These are phyloP conservation scores for Dynastes grantii DNA, from an alignment of 2,888 invertebrate genomes.

Conservation along the genomic window DNA sequence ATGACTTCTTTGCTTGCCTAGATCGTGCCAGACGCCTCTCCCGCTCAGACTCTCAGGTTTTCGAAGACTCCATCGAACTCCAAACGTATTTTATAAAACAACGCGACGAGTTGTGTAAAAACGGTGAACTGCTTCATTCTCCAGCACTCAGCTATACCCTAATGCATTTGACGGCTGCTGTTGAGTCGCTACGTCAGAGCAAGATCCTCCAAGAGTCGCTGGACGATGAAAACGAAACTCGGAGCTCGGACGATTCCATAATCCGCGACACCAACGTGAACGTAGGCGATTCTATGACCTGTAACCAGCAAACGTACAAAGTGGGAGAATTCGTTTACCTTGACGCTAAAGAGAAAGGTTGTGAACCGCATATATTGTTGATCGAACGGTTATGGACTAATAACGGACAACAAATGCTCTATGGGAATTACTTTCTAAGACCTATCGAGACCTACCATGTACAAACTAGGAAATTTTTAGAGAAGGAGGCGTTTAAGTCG, in stretches of 20 bases:
- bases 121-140: conserved; percentile 85
- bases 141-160: conserved; percentile 89
- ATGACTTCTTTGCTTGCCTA: conserved; percentile 95
- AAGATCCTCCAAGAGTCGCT: conserved; percentile 85
- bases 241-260: conserved; percentile 71
- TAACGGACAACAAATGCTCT: conserved; percentile 87
- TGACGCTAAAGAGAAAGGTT: conserved; percentile 76
- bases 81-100: conserved; percentile 92
- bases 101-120: conserved; percentile 81
- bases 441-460: conserved; percentile 98
- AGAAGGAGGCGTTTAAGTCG: conserved; percentile 94
- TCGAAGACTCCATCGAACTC: conserved; percentile 95
- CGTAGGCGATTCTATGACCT: conserved; percentile 77
- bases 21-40: conserved; percentile 91
- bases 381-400: conserved; percentile 94
- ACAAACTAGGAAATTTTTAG: conserved; percentile 94
- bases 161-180: conserved; percentile 82
- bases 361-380: conserved; percentile 86
- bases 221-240: conserved; percentile 81
- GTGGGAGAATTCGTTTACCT: conserved; percentile 96
- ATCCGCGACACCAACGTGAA: conserved; percentile 63
- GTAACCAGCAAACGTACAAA: conserved; percentile 83
- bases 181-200: conserved; percentile 83
- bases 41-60: conserved; percentile 94
- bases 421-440: conserved; percentile 92